These are phyloP conservation scores for Seladonia tumulorum DNA, from an alignment of 2,888 invertebrate species.

Conservation along the genomic window DNA sequence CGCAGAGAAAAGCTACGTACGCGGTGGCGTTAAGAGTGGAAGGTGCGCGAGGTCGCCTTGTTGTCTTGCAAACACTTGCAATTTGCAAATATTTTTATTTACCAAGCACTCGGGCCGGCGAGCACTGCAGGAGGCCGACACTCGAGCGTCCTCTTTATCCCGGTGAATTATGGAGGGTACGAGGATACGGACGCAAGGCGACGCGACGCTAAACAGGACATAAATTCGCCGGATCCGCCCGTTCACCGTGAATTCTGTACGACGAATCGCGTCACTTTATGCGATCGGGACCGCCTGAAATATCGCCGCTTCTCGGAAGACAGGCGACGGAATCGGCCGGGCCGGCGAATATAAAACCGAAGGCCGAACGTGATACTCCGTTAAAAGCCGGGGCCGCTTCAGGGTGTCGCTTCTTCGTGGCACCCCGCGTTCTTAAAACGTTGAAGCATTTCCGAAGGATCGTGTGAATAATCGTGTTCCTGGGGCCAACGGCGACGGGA, in stretches of 20 bases:
- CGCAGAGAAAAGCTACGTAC: not conserved
- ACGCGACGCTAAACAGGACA: not conserved
- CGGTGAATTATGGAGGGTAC: not conserved
- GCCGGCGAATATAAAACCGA: slow-evolving; percentile 6
- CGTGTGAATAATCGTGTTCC: slow-evolving; percentile 11
- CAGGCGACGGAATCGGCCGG: not conserved
- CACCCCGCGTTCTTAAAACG: not conserved
- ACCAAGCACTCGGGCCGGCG: not conserved
- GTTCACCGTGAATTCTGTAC: slow-evolving; percentile 8
- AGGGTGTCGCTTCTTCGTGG: not conserved
- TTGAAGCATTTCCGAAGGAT: not conserved
- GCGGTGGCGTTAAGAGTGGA: not conserved
- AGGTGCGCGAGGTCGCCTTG: not conserved
- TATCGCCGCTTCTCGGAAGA: not conserved
- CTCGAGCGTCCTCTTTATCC: not conserved
- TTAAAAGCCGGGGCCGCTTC: not conserved
- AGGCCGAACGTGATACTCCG: slow-evolving; percentile 11
- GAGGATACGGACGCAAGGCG: not conserved
- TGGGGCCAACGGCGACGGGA: not conserved
- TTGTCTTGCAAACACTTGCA: not conserved
- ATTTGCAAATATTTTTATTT: slow-evolving; percentile 1
- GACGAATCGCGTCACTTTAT: slow-evolving; percentile 8
- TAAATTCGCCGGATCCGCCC: not conserved
- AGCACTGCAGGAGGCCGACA: not conserved
- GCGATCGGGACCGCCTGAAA: not conserved